Conservation (phyloP, 1,140 invertebrate species). For the Heliconius eleuchia region DNA sequence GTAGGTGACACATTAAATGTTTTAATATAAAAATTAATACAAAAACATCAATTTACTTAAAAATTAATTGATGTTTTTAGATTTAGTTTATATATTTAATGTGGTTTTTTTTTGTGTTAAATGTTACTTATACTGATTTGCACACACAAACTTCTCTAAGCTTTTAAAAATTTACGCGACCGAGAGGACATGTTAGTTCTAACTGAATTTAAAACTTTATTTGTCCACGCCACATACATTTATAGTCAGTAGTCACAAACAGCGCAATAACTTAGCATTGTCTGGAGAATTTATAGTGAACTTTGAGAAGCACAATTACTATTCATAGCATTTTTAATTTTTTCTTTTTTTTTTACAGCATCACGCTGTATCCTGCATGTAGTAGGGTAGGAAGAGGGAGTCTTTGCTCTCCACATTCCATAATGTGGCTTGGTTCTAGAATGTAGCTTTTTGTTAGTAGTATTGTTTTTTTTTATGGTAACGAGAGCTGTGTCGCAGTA, state of each 20-base stretch:
- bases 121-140: background rate
- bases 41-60: too few species aligned
- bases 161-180: constrained; percentile 33
- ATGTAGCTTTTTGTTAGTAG: background rate
- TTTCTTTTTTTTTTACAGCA: background rate
- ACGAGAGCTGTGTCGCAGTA: too few species aligned
- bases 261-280: constrained; percentile 41
- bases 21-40: too few species aligned
- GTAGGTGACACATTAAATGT: too few species aligned
- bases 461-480: constrained; percentile 1
- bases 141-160: constrained; percentile 16
- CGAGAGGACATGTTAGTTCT: constrained; percentile 25
- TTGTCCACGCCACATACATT: constrained; percentile 30
- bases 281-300: constrained; percentile 33
- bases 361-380: too few species aligned
- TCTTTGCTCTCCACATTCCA: too few species aligned
- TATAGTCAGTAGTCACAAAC: constrained; percentile 32
- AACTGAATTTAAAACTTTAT: constrained; percentile 40
- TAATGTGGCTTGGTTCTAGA: too few species aligned
- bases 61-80: too few species aligned
- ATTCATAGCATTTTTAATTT: constrained; percentile 21
- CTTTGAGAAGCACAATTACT: constrained; percentile 32
- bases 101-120: too few species aligned
- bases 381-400: too few species aligned
- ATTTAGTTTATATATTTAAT: too few species aligned